Base-by-base conservation (phyloP, 30 jellyfish, hydroid and myxozoan species). In the Aurelia sp. region DNA sequence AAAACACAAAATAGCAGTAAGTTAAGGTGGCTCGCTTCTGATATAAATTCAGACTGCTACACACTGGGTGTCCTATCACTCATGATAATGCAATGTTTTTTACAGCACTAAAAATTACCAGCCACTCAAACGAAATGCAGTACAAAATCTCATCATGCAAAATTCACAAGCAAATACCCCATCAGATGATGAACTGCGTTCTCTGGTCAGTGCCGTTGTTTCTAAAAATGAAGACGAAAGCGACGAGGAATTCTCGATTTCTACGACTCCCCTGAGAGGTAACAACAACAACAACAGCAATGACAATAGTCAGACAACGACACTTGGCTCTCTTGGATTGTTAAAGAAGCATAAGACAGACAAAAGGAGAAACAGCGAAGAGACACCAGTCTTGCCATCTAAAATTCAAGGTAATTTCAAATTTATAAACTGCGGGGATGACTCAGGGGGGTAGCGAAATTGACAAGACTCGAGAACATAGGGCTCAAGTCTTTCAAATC, bases 201-300 rank as follows among this genome's bases (percentile, higher is more conserved):
- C 74, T 22, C 65, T 84, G 52, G 82, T 70, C 27, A 51, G 52
- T 9, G 57, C 78, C 4, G 52, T 84, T 24, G 59, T 30, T 6
- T 52, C 88, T 3, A 73, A 50, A 1, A 19, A 11, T 60, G 88
- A 22, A 3, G 84, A 72, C 15, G 71, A 35, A 4, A 84, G 88
- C 63, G 84, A 70, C 33, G 93, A 84, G 8, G 93, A 84, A 61
- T 57, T 81, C 59, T 69, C 91, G 0, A n/a, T 81, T 21, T 41
- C 70, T 20, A 20, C 90, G 0, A 80, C 81, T 60, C 90, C 81
- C 9, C 71, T 70, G 33, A 77, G 80, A 40, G 40, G 79, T 35
- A 64, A 20, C 63, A 44, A 44, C 15, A 44, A 44, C 55, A 5
- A 44, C 15, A 44, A 44, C 55, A 5, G 15, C 2, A 48, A 22